Percentiles rank a stretch among this genome's conserved stretches.
phyloP scores from a whole-genome alignment of 92 coral and sea anemone genomes.

The Epizoanthus ramosus region DNA sequence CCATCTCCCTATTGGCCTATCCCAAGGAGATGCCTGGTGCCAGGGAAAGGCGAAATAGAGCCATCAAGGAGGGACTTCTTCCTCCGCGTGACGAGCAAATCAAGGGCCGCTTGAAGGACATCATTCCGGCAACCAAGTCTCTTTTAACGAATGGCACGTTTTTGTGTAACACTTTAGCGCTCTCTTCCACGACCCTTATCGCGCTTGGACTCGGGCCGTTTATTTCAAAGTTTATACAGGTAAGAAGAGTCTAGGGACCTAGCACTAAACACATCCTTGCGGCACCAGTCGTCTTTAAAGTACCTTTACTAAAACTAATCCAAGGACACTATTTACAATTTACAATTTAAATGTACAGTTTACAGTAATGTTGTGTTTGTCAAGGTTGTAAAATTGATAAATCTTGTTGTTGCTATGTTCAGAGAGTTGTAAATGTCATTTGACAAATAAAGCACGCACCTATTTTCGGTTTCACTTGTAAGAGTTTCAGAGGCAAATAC shows the following conservation, averaged over 20 bases:
- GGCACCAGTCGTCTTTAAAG: no score
- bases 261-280: neutral
- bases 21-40: slow-evolving; percentile 99
- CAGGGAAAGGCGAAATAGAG: slow-evolving; percentile 75
- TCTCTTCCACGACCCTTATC: slow-evolving; percentile 91
- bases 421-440: no score
- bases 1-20: slow-evolving; percentile 92
- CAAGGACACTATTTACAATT: neutral
- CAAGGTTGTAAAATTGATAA: no score
- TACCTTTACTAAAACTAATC: neutral
- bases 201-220: slow-evolving; percentile 97
- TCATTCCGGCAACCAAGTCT: slow-evolving; percentile 94
- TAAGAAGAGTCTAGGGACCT: neutral
- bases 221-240: slow-evolving; percentile 95
- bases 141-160: slow-evolving; percentile 84
- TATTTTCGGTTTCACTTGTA: no score
- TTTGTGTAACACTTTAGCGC: slow-evolving; percentile 90
- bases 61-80: slow-evolving; percentile 87
- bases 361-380: no score
- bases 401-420: no score
- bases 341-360: no score
- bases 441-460: no score
- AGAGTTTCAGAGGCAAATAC: no score
- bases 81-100: slow-evolving; percentile 89
- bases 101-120: slow-evolving; percentile 80